Evolutionary conservation across 1,140 invertebrate genomes (phyloP).

Genomic region (Drosophila sucinea): DNA sequence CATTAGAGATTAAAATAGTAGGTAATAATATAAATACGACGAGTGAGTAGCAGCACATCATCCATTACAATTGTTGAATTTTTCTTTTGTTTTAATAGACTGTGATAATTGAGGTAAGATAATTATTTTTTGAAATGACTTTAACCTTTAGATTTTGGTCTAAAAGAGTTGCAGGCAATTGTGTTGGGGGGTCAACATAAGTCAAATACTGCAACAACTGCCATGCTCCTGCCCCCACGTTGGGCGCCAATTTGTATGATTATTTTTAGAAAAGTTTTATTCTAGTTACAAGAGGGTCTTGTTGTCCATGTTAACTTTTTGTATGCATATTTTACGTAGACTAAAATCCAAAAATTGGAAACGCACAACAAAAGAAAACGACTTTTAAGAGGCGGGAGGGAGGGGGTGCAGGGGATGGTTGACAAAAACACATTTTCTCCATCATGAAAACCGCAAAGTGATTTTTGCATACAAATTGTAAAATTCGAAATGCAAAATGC

Average conservation of each 20-base stretch:
- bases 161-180: neutral
- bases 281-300: too few species aligned
- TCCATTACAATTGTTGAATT: neutral
- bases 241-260: neutral
- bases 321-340: slow-evolving; percentile 41
- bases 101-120: slow-evolving; percentile 4
- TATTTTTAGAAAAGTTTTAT: neutral
- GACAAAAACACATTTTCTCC: slow-evolving; percentile 7
- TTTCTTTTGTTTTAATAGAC: neutral
- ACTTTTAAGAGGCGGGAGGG: too few species aligned
- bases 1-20: slow-evolving; percentile 24
- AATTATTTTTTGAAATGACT: neutral
- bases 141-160: neutral
- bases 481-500: slow-evolving; percentile 46
- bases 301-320: slow-evolving; percentile 36
- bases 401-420: too few species aligned
- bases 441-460: slow-evolving; percentile 40
- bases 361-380: slow-evolving; percentile 28
- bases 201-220: neutral
- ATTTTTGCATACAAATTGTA: slow-evolving; percentile 49
- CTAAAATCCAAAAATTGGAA: slow-evolving; percentile 13
- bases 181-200: neutral
- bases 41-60: neutral
- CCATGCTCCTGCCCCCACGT: neutral
- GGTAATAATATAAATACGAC: neutral